phyloP scores from a whole-genome alignment of 2,888 invertebrate species.

The Lepetodrilus schrolli region DNA sequence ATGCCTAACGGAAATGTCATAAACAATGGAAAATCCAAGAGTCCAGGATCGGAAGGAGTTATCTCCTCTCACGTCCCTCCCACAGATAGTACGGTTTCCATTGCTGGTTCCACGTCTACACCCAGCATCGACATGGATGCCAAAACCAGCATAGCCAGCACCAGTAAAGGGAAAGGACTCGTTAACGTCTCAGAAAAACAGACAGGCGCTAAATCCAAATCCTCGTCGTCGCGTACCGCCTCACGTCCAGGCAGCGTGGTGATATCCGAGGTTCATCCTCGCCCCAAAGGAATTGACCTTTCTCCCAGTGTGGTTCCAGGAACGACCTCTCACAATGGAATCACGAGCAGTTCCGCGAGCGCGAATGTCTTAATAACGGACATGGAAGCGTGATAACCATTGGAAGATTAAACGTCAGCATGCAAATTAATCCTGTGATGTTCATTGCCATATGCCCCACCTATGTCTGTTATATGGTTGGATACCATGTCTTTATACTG shows the following conservation, averaged over 20 bases:
- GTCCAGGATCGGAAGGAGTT: background rate
- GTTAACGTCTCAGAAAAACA: too few relatives aligned
- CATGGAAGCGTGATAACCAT: background rate
- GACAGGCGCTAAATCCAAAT: background rate
- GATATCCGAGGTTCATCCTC: constrained; percentile 4
- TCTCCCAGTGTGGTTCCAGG: background rate
- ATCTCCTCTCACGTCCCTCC: background rate
- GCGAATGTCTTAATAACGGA: background rate
- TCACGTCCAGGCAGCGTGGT: background rate
- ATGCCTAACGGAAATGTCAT: background rate
- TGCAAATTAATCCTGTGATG: too few relatives aligned
- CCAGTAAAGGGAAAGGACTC: constrained; percentile 5
- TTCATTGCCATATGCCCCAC: too few relatives aligned
- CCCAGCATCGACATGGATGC: background rate
- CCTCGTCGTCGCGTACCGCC: background rate
- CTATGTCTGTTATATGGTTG: too few relatives aligned
- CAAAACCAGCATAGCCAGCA: constrained; percentile 7
- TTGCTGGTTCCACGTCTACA: background rate
- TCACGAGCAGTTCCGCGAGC: background rate
- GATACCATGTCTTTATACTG: too few relatives aligned
- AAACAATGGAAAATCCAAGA: background rate
- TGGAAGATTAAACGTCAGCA: too few relatives aligned
- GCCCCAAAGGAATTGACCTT: constrained; percentile 6
- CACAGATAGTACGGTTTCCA: background rate
- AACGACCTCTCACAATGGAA: too few relatives aligned